Conservation (phyloP, 2,888 invertebrate genomes). For the Oscheius sp. region DNA sequence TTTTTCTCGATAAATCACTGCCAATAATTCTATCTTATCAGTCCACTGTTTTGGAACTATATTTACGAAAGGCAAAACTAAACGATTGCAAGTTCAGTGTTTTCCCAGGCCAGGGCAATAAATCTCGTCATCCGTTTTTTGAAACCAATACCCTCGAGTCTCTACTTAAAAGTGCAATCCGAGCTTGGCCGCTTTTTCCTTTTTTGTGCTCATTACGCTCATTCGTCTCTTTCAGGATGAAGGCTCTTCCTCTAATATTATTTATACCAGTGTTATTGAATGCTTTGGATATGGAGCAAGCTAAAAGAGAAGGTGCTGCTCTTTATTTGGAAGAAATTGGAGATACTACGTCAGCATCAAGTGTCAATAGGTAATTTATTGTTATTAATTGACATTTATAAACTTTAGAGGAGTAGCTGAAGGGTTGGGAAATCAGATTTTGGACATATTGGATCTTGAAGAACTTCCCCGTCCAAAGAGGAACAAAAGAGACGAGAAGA, state of each 20-base stretch:
- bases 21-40: no score
- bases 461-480: constrained; percentile 5
- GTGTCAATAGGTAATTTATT: neutral
- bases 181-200: neutral
- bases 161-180: constrained; percentile 11
- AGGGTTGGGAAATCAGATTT: constrained; percentile 23
- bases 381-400: neutral
- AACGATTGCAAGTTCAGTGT: no score
- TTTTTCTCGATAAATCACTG: no score
- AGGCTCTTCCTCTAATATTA: constrained; percentile 6
- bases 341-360: constrained; percentile 8
- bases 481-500: constrained; percentile 17
- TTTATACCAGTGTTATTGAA: neutral
- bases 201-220: constrained; percentile 5
- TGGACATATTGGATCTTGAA: constrained; percentile 26
- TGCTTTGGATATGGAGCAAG: neutral
- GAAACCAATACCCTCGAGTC: constrained; percentile 11
- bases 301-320: constrained; percentile 3
- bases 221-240: neutral
- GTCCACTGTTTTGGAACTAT: no score
- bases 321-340: constrained; percentile 16
- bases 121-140: no score
- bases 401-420: constrained; percentile 7
- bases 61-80: no score
- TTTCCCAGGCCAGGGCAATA: no score